These are phyloP conservation scores for Habropoda laboriosa DNA, from an alignment of 1,140 invertebrate genomes.

Conservation along the genomic window DNA sequence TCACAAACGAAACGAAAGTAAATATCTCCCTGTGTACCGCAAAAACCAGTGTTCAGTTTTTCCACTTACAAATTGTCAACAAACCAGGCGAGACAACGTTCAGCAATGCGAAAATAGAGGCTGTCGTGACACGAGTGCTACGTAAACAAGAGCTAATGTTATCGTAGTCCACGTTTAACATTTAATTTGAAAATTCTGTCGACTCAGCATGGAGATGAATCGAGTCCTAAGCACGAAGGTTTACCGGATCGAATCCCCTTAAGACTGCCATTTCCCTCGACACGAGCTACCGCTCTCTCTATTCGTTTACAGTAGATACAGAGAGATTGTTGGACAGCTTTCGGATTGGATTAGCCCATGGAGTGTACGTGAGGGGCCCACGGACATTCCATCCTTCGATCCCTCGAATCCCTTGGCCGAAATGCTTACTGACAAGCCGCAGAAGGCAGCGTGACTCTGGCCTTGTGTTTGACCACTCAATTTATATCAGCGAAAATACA, in stretches of 20 bases:
- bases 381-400: slow-evolving; percentile 43
- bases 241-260: slow-evolving; percentile 36
- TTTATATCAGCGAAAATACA: slow-evolving; percentile 40
- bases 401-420: slow-evolving; percentile 37
- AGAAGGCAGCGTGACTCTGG: slow-evolving; percentile 26
- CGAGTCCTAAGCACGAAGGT: slow-evolving; percentile 27
- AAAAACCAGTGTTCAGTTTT: too few species aligned
- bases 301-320: slow-evolving; percentile 64
- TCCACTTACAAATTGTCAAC: too few species aligned
- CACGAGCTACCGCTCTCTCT: slow-evolving; percentile 45
- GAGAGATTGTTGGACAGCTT: slow-evolving; percentile 63
- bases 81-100: too few species aligned
- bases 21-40: too few species aligned
- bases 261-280: slow-evolving; percentile 45
- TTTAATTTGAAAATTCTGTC: slow-evolving; percentile 30
- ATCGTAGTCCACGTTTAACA: not conserved
- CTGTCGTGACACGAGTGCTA: too few species aligned
- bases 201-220: not conserved
- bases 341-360: slow-evolving; percentile 64
- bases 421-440: slow-evolving; percentile 51
- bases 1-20: too few species aligned
- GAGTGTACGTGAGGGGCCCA: slow-evolving; percentile 51
- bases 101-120: too few species aligned
- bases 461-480: slow-evolving; percentile 48
- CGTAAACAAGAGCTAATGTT: not conserved